Evolutionary conservation across 2,113 vertebrate genomes (phyloP).

Genomic region (Saimiri boliviensis): DNA sequence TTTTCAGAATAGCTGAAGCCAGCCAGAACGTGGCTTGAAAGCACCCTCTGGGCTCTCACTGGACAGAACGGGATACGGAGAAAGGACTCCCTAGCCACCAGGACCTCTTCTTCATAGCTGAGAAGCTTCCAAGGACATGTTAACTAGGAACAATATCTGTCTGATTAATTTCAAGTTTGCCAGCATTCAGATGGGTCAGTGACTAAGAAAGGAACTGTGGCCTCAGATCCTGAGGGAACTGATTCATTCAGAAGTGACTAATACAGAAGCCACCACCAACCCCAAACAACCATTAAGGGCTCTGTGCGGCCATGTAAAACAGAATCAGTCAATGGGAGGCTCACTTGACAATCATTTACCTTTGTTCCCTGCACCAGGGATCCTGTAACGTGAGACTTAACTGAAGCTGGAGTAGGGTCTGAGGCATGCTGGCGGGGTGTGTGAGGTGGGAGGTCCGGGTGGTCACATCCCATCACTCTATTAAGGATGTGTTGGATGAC

Average conservation of each 20-base stretch:
- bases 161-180: constrained; percentile 12
- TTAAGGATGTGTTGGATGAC: not conserved
- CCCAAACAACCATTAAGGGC: not conserved
- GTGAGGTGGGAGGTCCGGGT: not conserved
- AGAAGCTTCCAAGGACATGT: not conserved
- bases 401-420: not conserved
- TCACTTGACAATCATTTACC: not conserved
- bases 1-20: not conserved
- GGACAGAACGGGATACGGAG: not conserved
- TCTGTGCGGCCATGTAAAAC: not conserved
- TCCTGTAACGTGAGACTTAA: not conserved
- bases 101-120: not conserved
- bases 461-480: not conserved
- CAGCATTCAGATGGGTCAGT: not conserved
- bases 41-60: not conserved
- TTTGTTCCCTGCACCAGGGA: not conserved
- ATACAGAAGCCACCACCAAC: constrained; percentile 6
- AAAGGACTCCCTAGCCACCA: not conserved
- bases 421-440: not conserved
- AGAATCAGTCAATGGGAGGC: not conserved
- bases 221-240: not conserved
- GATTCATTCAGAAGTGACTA: not conserved
- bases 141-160: not conserved
- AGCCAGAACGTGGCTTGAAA: not conserved
- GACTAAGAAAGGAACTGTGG: not conserved